Evolutionary conservation across 2,797 vertebrate species (phyloP).

Genomic region (Aphelocoma californica): DNA sequence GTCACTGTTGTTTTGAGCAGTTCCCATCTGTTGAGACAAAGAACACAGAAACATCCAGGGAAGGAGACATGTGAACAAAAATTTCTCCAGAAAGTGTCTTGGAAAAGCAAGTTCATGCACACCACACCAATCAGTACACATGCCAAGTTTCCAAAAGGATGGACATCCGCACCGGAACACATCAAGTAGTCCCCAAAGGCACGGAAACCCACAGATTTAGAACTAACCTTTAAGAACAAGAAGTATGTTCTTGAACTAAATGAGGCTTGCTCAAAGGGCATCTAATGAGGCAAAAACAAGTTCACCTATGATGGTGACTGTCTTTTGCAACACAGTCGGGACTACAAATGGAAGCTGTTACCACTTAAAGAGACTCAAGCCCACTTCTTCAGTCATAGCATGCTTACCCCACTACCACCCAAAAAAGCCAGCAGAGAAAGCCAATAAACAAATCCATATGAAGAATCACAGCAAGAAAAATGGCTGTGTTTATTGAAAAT

Average conservation of each 20-base stretch:
- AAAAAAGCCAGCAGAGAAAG: not conserved
- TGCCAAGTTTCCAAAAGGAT: slow-evolving; percentile 26
- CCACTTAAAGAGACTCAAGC: not conserved
- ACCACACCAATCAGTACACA: not conserved
- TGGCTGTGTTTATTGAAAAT: not conserved
- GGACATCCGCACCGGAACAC: not conserved
- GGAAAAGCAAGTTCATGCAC: not conserved
- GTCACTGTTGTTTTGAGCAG: not conserved
- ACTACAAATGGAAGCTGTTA: not conserved
- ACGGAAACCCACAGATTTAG: not conserved
- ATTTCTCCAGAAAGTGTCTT: not conserved
- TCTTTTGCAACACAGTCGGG: not conserved
- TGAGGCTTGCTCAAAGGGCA: not conserved
- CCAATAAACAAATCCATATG: not conserved
- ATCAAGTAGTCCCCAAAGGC: not conserved
- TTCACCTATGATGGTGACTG: not conserved
- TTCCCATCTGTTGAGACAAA: slow-evolving; percentile 41
- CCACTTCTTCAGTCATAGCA: not conserved
- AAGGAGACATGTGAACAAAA: not conserved
- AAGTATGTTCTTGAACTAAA: not conserved
- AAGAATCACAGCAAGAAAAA: not conserved
- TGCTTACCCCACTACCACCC: fast-evolving
- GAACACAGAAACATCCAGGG: not conserved
- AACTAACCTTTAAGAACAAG: not conserved
- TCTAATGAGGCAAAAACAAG: not conserved